phyloP scores from a whole-genome alignment of 2,888 invertebrate genomes.

The Cantharis lateralis region DNA sequence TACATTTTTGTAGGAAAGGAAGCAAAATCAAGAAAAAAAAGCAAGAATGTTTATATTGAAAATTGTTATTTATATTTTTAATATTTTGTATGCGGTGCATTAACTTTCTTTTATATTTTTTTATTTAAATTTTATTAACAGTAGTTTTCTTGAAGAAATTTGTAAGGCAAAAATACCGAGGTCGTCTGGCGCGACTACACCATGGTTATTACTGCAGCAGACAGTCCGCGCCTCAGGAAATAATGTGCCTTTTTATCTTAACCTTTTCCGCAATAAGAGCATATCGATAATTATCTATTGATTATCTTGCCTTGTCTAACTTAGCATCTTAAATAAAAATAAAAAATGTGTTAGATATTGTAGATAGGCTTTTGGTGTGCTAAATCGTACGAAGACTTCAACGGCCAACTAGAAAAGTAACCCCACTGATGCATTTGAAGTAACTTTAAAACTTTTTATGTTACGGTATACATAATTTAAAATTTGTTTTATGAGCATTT shows the following conservation, averaged over 20 bases:
- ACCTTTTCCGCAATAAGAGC: conserved; percentile 36
- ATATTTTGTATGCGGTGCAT: background rate
- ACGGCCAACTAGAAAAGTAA: background rate
- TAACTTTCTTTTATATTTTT: background rate
- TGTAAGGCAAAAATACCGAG: conserved; percentile 17
- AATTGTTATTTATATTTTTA: background rate
- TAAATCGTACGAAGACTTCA: background rate
- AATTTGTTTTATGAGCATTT: too few species aligned
- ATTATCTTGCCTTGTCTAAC: conserved; percentile 25
- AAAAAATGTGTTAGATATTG: background rate
- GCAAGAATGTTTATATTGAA: background rate
- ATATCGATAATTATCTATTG: conserved; percentile 34
- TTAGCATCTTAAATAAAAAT: background rate
- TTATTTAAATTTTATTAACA: background rate
- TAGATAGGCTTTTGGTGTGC: background rate
- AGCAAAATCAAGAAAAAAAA: background rate
- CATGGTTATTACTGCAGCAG: conserved; percentile 41
- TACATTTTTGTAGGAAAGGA: background rate
- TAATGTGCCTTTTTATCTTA: conserved; percentile 36
- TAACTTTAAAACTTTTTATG: background rate
- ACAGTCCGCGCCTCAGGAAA: conserved; percentile 43
- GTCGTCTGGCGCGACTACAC: conserved; percentile 37
- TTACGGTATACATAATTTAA: too few species aligned
- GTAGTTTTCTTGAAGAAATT: background rate
- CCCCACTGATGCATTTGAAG: background rate